Evolutionary conservation across 2,888 invertebrate species (phyloP).

Genomic region (Agriotes lineatus): DNA sequence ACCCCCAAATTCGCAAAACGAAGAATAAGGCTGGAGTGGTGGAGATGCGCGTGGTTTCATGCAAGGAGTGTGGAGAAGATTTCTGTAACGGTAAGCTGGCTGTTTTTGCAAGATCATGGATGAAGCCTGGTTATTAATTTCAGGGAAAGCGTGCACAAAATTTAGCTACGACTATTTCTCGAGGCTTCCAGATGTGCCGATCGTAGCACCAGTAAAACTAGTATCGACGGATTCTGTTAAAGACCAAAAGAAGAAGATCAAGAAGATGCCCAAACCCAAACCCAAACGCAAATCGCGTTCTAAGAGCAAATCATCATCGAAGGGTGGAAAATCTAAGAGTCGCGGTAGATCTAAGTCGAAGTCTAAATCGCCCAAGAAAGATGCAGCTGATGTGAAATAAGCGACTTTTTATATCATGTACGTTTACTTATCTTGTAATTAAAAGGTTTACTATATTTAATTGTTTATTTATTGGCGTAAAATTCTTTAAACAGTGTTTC

Average conservation of each 20-base stretch:
- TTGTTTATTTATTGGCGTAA: too few relatives aligned
- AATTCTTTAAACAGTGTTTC: too few relatives aligned
- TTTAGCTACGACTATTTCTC: conserved; percentile 72
- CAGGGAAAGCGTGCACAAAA: conserved; percentile 69
- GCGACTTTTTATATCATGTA: background rate
- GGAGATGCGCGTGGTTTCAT: conserved; percentile 81
- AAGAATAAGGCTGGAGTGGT: conserved; percentile 88
- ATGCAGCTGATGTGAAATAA: background rate
- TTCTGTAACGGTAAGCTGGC: conserved; percentile 77
- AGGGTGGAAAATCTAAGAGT: conserved; percentile 47
- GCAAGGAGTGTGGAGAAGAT: conserved; percentile 87
- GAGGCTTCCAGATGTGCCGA: conserved; percentile 62
- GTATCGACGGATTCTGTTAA: conserved; percentile 64
- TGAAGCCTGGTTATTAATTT: too few relatives aligned
- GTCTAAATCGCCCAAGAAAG: conserved; percentile 56
- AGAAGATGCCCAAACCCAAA: conserved; percentile 27
- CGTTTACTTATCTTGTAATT: background rate
- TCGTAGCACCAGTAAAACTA: conserved; percentile 53
- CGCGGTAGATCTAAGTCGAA: conserved; percentile 49
- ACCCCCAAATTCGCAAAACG: conserved; percentile 78
- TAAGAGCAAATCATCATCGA: conserved; percentile 57
- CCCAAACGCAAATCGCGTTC: conserved; percentile 58
- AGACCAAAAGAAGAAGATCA: conserved; percentile 58
- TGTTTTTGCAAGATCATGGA: too few relatives aligned
- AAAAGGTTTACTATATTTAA: background rate